phyloP scores from a whole-genome alignment of 2,888 invertebrate species.

The Caenorhabditis drosophilae region DNA sequence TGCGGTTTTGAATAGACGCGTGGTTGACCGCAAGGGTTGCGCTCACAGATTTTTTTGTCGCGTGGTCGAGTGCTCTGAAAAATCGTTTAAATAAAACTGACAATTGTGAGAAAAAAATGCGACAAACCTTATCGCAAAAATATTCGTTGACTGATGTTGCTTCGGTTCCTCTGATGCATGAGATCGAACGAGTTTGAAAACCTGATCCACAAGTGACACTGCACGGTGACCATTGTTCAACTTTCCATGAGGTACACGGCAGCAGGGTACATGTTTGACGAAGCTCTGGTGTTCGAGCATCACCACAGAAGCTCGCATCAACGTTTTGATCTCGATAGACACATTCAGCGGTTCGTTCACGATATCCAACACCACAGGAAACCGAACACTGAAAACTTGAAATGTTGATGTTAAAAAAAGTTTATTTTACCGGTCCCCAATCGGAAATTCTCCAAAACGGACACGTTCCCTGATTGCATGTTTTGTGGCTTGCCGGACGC shows the following conservation, averaged over 20 bases:
- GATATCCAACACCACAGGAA: constrained; percentile 65
- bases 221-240: constrained; percentile 59
- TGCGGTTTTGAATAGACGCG: constrained; percentile 17
- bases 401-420: too few species aligned
- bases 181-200: constrained; percentile 74
- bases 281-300: constrained; percentile 43
- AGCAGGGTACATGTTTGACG: constrained; percentile 52
- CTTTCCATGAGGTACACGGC: constrained; percentile 60
- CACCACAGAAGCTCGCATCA: constrained; percentile 62
- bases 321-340: constrained; percentile 64
- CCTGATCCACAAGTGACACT: constrained; percentile 76
- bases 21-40: constrained; percentile 42
- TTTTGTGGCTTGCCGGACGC: constrained; percentile 58
- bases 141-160: constrained; percentile 33
- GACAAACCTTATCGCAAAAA: constrained; percentile 43
- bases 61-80: constrained; percentile 40
- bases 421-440: too few species aligned
- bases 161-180: constrained; percentile 71
- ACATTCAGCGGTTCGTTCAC: constrained; percentile 61
- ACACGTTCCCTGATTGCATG: constrained; percentile 70
- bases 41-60: constrained; percentile 47
- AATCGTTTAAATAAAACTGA: neutral
- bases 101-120: neutral
- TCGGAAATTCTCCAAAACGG: constrained; percentile 70
- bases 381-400: too few species aligned